phyloP scores from a whole-genome alignment of 2,888 invertebrate genomes.

The Xestoiulus laeticollis region DNA sequence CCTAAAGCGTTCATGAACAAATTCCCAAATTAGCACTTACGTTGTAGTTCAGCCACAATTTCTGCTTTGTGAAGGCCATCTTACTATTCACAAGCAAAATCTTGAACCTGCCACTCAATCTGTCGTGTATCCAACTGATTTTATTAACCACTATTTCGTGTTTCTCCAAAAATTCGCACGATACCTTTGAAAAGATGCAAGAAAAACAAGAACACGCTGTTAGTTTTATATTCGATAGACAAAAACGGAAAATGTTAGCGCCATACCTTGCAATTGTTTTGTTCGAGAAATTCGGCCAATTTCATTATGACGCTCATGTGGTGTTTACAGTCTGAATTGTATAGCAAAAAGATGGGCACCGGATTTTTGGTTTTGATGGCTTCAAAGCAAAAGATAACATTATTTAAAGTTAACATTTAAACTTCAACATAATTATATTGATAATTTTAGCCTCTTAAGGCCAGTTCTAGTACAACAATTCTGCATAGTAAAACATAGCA shows the following conservation, averaged over 20 bases:
- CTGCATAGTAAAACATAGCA: too few relatives aligned
- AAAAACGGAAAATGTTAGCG: not conserved
- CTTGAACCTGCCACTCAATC: not conserved
- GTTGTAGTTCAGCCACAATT: slow-evolving; percentile 7
- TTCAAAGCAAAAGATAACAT: not conserved
- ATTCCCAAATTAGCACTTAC: not conserved
- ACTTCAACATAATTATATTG: too few relatives aligned
- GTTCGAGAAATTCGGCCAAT: slow-evolving; percentile 34
- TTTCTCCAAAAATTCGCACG: not conserved
- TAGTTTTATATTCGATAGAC: not conserved
- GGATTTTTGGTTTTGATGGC: not conserved
- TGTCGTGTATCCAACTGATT: slow-evolving; percentile 25
- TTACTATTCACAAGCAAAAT: slow-evolving; percentile 39
- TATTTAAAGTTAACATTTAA: too few relatives aligned
- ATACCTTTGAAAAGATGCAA: slow-evolving; percentile 23
- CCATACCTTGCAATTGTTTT: slow-evolving; percentile 8
- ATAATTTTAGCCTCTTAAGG: too few relatives aligned
- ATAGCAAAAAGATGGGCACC: not conserved
- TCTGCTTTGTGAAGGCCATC: not conserved
- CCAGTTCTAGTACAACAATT: too few relatives aligned
- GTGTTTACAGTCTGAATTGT: not conserved
- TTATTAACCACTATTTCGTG: slow-evolving; percentile 34
- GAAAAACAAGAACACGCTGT: not conserved
- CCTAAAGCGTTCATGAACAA: too few relatives aligned
- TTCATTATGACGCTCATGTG: not conserved